These are phyloP conservation scores for Oncorhynchus mykiss DNA, from an alignment of 2,113 vertebrate genomes.

Conservation along the genomic window DNA sequence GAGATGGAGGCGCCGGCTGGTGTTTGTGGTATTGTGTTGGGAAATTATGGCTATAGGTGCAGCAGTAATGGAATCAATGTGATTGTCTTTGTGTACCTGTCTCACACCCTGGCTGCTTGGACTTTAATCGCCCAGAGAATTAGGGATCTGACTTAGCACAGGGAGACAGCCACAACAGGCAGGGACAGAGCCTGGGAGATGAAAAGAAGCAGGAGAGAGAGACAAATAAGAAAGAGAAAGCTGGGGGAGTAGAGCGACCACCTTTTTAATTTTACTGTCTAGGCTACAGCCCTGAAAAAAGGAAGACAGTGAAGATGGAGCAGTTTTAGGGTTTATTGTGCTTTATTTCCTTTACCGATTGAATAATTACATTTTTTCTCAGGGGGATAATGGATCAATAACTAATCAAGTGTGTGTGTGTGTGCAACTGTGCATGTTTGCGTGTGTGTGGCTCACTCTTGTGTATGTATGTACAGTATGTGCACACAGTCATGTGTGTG, in stretches of 20 bases:
- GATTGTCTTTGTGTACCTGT: slow-evolving; percentile 62
- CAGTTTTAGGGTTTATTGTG: slow-evolving; percentile 50
- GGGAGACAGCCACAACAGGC: slow-evolving; percentile 61
- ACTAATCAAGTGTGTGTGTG: slow-evolving; percentile 47
- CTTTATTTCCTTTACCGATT: slow-evolving; percentile 42
- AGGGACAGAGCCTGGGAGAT: slow-evolving; percentile 65
- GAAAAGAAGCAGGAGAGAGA: slow-evolving; percentile 25
- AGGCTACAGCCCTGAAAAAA: slow-evolving; percentile 45
- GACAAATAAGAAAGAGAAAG: neutral
- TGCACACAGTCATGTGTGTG: slow-evolving; percentile 24
- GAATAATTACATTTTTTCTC: slow-evolving; percentile 57
- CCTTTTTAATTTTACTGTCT: slow-evolving; percentile 44
- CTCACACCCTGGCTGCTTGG: slow-evolving; percentile 55
- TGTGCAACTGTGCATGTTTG: slow-evolving; percentile 19
- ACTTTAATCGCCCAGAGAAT: slow-evolving; percentile 70
- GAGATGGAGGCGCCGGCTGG: slow-evolving; percentile 51
- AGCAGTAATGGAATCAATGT: slow-evolving; percentile 68
- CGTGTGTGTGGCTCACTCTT: slow-evolving; percentile 4
- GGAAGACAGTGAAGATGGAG: slow-evolving; percentile 53
- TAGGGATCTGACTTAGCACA: slow-evolving; percentile 70
- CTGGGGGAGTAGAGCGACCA: slow-evolving; percentile 41
- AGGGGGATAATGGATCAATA: slow-evolving; percentile 59
- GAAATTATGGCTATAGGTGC: slow-evolving; percentile 56
- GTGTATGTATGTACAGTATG: slow-evolving; percentile 13
- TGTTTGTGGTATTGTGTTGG: slow-evolving; percentile 40